phyloP scores from a whole-genome alignment of 2,888 invertebrate species.

The Elysia crispata region DNA sequence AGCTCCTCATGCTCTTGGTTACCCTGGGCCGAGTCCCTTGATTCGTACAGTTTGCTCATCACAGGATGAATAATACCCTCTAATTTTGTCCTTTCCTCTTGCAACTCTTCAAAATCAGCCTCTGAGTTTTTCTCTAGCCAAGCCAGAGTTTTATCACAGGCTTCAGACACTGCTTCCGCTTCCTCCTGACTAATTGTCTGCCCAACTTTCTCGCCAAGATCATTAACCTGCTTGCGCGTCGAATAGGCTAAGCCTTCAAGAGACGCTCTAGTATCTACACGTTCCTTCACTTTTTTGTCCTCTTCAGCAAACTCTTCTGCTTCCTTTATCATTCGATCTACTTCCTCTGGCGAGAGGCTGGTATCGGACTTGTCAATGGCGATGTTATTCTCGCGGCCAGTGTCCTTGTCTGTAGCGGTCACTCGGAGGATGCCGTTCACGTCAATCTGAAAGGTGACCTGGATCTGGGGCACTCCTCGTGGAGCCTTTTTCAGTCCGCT shows the following conservation, averaged over 20 bases:
- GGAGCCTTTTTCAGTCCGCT: conserved; percentile 93
- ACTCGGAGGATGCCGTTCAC: conserved; percentile 80
- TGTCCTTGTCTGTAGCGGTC: conserved; percentile 99
- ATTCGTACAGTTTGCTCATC: conserved; percentile 22
- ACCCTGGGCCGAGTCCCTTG: background rate
- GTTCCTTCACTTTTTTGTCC: conserved; percentile 89
- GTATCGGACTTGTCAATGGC: conserved; percentile 99
- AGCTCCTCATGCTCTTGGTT: background rate
- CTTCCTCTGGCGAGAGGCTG: conserved; percentile 96
- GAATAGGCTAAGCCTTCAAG: conserved; percentile 96
- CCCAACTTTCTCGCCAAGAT: conserved; percentile 89
- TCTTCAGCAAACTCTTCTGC: conserved; percentile 99
- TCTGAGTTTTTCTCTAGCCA: conserved; percentile 98
- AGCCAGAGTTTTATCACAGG: conserved; percentile 95
- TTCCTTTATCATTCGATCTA: conserved; percentile 99
- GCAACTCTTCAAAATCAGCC: conserved; percentile 93
- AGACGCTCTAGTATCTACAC: conserved; percentile 97
- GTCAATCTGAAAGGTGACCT: conserved; percentile 80
- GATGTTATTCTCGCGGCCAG: conserved; percentile 98
- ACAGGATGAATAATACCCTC: conserved; percentile 95
- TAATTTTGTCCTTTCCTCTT: conserved; percentile 94
- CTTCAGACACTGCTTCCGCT: conserved; percentile 93
- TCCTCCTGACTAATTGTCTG: conserved; percentile 91
- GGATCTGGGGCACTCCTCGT: conserved; percentile 78
- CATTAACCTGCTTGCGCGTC: conserved; percentile 95